Evolutionary conservation across 2,888 invertebrate genomes (phyloP).

Genomic region (Tetheella fluctuosa): DNA sequence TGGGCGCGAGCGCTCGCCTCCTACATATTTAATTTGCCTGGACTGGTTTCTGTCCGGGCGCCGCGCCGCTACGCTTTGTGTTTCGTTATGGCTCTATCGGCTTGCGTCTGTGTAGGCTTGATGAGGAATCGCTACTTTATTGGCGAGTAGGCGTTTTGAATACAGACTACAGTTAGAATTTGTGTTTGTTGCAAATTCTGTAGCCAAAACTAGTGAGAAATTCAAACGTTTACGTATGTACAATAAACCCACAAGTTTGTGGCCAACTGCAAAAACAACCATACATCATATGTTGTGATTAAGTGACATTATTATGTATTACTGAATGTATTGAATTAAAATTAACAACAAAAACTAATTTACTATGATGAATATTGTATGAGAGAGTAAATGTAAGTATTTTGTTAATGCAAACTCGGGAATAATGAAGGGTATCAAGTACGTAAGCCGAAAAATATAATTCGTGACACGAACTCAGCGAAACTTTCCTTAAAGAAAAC

Average conservation of each 20-base stretch:
- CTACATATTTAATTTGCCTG: conserved; percentile 83
- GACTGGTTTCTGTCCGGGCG: conserved; percentile 80
- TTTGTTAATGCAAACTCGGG: conserved; percentile 24
- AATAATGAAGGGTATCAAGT: conserved; percentile 43
- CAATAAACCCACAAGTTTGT: not conserved
- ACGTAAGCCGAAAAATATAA: conserved; percentile 69
- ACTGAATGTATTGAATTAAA: not conserved
- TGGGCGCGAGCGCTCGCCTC: conserved; percentile 76
- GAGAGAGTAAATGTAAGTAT: conserved; percentile 4
- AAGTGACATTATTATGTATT: too few relatives aligned
- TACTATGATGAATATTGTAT: not conserved
- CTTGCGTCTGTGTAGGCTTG: conserved; percentile 45
- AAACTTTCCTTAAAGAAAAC: conserved; percentile 45
- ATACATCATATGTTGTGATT: not conserved
- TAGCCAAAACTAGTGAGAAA: not conserved
- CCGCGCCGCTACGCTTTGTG: conserved; percentile 72
- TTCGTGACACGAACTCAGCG: conserved; percentile 60
- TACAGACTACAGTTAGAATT: conserved; percentile 31
- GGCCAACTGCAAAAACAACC: not conserved
- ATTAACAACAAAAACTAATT: not conserved
- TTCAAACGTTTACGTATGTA: not conserved
- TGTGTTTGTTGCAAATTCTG: conserved; percentile 35
- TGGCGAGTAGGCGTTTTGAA: conserved; percentile 44
- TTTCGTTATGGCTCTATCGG: conserved; percentile 81
- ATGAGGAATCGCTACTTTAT: conserved; percentile 59